Evolutionary conservation across 2,113 vertebrate genomes (phyloP).

Genomic region (Hippoglossus stenolepis): DNA sequence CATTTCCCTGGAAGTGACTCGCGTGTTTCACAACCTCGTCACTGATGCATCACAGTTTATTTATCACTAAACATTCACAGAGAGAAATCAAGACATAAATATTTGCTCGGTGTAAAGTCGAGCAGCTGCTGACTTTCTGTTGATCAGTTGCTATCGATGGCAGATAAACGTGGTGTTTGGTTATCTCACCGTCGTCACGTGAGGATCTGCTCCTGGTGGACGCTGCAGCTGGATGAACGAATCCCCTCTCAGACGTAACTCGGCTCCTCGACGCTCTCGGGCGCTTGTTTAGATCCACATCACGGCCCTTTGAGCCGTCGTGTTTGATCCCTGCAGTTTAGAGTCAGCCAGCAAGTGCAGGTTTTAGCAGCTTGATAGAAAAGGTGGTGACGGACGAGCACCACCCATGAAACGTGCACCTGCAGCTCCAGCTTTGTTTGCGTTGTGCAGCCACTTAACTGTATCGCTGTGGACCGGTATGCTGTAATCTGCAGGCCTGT

Average conservation of each 20-base stretch:
- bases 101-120: not conserved
- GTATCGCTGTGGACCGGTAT: not conserved
- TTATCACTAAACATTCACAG: not conserved
- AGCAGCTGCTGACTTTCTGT: no score
- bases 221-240: no score
- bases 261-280: no score
- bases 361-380: not conserved
- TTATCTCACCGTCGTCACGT: no score
- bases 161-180: no score
- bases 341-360: not conserved
- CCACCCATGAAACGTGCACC: conserved; percentile 5
- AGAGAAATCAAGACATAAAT: not conserved
- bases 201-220: no score
- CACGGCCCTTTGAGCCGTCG: not conserved
- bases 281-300: no score
- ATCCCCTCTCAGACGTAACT: no score
- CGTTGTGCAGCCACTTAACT: no score
- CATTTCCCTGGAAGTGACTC: no score
- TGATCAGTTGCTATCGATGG: not conserved
- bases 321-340: not conserved
- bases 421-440: not conserved
- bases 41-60: not conserved
- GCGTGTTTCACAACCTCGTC: no score
- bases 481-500: not conserved
- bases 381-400: not conserved